Conservation (phyloP, 2,113 vertebrate genomes). For the Sarotherodon lohbergeri region DNA sequence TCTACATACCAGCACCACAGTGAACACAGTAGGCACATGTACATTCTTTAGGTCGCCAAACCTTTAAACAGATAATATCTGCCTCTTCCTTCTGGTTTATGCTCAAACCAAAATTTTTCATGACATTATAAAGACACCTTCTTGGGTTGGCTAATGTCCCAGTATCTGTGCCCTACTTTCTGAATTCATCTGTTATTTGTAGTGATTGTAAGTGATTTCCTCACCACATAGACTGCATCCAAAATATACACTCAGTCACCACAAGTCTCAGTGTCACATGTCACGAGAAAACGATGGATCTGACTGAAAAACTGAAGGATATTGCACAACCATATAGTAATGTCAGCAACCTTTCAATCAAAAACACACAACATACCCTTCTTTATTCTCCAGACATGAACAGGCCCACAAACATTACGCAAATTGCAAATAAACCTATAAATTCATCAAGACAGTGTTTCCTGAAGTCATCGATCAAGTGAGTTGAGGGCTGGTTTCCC, state of each 20-base stretch:
- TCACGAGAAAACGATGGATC: background rate
- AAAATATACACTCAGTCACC: background rate
- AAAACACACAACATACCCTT: background rate
- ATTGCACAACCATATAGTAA: background rate
- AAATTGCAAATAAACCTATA: background rate
- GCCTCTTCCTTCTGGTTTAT: background rate
- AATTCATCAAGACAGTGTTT: background rate
- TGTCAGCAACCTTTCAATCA: background rate
- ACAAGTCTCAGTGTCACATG: background rate
- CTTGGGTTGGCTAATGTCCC: background rate
- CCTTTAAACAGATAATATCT: background rate
- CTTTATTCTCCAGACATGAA: background rate
- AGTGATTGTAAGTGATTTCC: background rate
- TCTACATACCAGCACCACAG: background rate
- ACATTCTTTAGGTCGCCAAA: background rate
- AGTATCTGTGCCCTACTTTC: background rate
- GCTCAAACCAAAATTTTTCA: background rate
- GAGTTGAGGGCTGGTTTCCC: background rate
- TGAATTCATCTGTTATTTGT: background rate
- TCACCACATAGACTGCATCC: background rate
- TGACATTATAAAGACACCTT: background rate
- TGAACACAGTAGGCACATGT: background rate
- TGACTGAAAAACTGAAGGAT: background rate
- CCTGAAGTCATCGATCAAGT: background rate
- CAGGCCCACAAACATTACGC: background rate